Conservation (phyloP, 2,888 invertebrate genomes). For the Pyrrhosoma nymphula region DNA sequence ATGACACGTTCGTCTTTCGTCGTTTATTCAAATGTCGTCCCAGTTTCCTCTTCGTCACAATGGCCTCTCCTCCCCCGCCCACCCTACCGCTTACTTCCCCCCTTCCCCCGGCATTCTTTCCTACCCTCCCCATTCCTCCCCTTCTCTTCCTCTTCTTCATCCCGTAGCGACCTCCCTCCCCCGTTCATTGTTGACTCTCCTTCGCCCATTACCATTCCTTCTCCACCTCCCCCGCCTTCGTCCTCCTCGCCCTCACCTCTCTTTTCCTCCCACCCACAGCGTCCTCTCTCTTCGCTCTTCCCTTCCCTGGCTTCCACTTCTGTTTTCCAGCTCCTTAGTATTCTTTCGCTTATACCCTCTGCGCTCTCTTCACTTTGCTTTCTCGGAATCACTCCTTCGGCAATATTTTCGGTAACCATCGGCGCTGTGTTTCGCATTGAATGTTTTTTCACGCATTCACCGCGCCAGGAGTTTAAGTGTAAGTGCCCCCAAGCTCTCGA, state of each 20-base stretch:
- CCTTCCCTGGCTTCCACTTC: neutral
- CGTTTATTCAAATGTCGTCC: conserved; percentile 27
- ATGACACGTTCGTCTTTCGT: neutral
- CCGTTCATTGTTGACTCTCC: neutral
- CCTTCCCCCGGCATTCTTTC: neutral
- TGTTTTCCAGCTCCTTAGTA: neutral
- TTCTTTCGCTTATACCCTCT: neutral
- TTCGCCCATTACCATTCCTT: conserved; percentile 15
- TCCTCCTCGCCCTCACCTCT: neutral
- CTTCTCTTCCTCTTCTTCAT: neutral
- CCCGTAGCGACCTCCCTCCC: neutral
- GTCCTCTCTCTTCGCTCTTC: neutral
- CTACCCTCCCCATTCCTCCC: neutral
- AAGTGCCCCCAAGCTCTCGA: too few relatives aligned
- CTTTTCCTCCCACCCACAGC: neutral
- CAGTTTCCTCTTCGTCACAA: neutral
- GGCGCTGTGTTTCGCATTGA: too few relatives aligned
- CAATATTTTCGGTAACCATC: neutral
- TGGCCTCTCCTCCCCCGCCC: neutral
- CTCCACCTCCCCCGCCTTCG: neutral
- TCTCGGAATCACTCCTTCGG: neutral
- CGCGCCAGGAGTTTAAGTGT: too few relatives aligned
- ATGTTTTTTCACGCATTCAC: too few relatives aligned
- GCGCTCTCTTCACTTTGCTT: neutral
- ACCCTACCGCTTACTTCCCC: neutral